Base-by-base conservation (phyloP, 2,888 invertebrate genomes). In the Tinea semifulvella region DNA sequence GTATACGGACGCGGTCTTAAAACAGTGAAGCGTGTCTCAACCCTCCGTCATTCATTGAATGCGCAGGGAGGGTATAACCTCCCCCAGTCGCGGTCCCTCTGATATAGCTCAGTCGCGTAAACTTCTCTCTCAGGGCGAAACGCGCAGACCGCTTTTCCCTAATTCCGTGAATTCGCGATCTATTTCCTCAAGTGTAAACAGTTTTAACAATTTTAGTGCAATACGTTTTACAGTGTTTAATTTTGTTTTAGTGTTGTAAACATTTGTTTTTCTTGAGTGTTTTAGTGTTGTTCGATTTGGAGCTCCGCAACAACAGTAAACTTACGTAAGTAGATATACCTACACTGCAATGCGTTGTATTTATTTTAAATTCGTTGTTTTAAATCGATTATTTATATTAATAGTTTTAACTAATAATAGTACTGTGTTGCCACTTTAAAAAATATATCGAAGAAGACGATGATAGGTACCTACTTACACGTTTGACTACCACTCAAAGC, bases 271-370 rank as follows among this genome's bases (percentile, higher is more conserved):
- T 13, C 2, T 36, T 36, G 6, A n/a, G 16, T 36, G 17, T 11
- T 5, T 18, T 18, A 7, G 18, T 18, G 31, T n/a, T 7, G 11
- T 36, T 36, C 28, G 18, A 17, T 36, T 18, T 36, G 7, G 36
- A 36, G 48, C 42, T 46, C 46, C 42, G 44, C 47, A 49, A 53
- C 55, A 51, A 54, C 53, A 50, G 62, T 54, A 50, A 72, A 74
- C 72, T 79, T 79, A 79, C 77, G 79, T 79, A 79, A 79, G 79
- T 63, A 47, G 5, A 28, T 11, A 47, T 69, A 63, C 65, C 65
- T 65, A n/a, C n/a, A 68, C 77, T 77, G 79, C 79, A 79, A 58
- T 79, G 79, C 79, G 76, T 36, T 36, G 16, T 36, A 22, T 22
- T 22, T 10, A 18, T 14, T 35, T 11, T 35, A 13, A 35, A 6